A percentile compares a stretch with the other conserved stretches of the same genome.
Evolutionary conservation across 2,113 vertebrate species (phyloP).

Genomic region (Anguilla japonica): DNA sequence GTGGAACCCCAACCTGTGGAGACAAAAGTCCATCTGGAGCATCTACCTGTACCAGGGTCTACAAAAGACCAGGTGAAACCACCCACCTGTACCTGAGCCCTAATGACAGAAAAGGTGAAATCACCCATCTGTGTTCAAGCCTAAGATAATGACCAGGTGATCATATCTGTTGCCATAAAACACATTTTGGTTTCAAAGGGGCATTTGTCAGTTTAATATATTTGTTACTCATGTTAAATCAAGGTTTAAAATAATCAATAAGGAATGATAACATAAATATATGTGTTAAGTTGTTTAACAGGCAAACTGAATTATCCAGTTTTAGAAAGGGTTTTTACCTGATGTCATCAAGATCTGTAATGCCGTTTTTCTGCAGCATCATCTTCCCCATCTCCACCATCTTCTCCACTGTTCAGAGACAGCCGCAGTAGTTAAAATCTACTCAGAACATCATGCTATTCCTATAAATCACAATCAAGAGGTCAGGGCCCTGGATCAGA

Average conservation of each 20-base stretch:
- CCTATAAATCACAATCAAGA: background rate
- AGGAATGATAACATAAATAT: background rate
- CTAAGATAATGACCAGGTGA: background rate
- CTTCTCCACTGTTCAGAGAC: slow-evolving; percentile 73
- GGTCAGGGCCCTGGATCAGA: background rate
- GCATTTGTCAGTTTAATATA: background rate
- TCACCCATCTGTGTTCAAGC: background rate
- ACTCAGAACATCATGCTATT: slow-evolving; percentile 4
- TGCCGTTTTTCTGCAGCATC: slow-evolving; percentile 80
- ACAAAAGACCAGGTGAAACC: background rate
- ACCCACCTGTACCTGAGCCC: background rate
- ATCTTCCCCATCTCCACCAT: slow-evolving; percentile 85
- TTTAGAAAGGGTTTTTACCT: slow-evolving; percentile 68
- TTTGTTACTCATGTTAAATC: background rate
- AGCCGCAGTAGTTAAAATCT: slow-evolving; percentile 25
- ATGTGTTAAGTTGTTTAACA: background rate
- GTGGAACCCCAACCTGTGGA: slow-evolving; percentile 92
- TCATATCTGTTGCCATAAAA: background rate
- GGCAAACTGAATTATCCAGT: background rate
- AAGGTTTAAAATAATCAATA: background rate
- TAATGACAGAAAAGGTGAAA: background rate
- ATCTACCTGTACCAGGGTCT: no score
- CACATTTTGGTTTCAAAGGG: background rate
- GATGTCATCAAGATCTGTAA: slow-evolving; percentile 80
- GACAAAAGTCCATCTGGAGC: slow-evolving; percentile 20